Percentiles rank a stretch among this genome's conserved stretches.
Evolutionary conservation across 2,888 invertebrate genomes (phyloP).

Genomic region (Ctenicera cuprea): DNA sequence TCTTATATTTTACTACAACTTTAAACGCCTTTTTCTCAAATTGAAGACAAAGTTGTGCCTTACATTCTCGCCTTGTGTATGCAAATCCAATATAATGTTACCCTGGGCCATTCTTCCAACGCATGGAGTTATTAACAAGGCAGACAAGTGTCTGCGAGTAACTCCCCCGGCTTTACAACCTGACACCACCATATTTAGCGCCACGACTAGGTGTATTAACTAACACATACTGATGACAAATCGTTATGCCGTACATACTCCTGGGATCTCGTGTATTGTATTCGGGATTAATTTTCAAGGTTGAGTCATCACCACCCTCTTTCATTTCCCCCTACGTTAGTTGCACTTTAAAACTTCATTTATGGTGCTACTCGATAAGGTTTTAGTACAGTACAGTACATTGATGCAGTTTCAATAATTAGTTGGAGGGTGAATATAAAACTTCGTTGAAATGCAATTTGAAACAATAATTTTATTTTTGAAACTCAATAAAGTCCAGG

Average conservation of each 20-base stretch:
- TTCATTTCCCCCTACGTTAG: constrained; percentile 1
- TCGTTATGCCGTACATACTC: constrained; percentile 16
- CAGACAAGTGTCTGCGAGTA: constrained; percentile 11
- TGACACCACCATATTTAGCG: constrained; percentile 39
- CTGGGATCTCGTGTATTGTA: constrained; percentile 23
- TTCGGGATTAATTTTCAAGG: constrained; percentile 27
- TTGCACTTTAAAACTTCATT: constrained; percentile 4
- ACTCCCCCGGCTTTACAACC: constrained; percentile 34
- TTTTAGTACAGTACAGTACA: too few species aligned
- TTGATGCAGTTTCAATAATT: not conserved
- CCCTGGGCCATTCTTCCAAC: constrained; percentile 5
- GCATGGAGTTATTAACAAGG: not conserved
- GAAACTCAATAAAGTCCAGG: not conserved
- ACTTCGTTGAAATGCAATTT: not conserved
- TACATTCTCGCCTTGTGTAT: too few species aligned
- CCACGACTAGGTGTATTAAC: constrained; percentile 21
- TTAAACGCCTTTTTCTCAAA: too few species aligned
- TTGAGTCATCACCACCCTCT: constrained; percentile 41
- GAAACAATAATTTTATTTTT: not conserved
- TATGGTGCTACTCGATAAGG: not conserved
- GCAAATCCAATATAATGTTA: too few species aligned
- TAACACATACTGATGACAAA: constrained; percentile 19
- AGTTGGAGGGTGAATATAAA: not conserved
- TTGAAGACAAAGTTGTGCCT: too few species aligned
- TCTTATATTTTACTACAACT: too few species aligned